phyloP scores from a whole-genome alignment of 2,113 vertebrate genomes.

The Sorex fumeus region DNA sequence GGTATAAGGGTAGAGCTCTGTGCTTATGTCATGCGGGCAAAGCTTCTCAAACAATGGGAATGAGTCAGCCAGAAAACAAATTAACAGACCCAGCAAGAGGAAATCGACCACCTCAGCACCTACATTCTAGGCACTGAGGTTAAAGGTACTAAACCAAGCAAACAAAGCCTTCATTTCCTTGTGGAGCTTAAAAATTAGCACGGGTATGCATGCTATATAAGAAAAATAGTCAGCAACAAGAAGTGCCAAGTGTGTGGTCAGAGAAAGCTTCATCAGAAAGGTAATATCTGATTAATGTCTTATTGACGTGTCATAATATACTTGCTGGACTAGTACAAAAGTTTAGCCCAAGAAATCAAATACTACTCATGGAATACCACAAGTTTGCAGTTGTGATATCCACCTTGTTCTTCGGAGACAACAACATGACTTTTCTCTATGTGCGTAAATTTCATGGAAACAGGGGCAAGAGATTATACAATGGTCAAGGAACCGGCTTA shows the following conservation, averaged over 20 bases:
- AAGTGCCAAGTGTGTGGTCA: not conserved
- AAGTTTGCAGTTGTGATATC: not conserved
- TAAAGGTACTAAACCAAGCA: conserved; percentile 53
- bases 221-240: conserved; percentile 25
- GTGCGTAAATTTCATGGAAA: conserved; percentile 47
- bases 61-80: too few relatives aligned
- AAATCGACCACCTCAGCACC: not conserved
- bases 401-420: conserved; percentile 1
- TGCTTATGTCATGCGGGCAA: too few relatives aligned
- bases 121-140: conserved; percentile 1
- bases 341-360: conserved; percentile 43
- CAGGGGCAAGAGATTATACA: not conserved
- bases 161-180: not conserved
- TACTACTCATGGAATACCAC: conserved; percentile 16
- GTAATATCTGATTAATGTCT: not conserved
- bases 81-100: too few relatives aligned
- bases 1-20: not conserved
- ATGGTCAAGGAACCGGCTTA: too few relatives aligned
- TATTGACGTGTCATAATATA: not conserved
- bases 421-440: conserved; percentile 25
- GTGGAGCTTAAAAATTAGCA: too few relatives aligned
- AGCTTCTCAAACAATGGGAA: too few relatives aligned
- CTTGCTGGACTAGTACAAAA: not conserved
- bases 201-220: not conserved
- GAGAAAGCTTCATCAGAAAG: conserved; percentile 23